Percentiles rank a stretch among this genome's conserved stretches.
Evolutionary conservation across 2,113 vertebrate species (phyloP).

Genomic region (Brachirus orientalis): DNA sequence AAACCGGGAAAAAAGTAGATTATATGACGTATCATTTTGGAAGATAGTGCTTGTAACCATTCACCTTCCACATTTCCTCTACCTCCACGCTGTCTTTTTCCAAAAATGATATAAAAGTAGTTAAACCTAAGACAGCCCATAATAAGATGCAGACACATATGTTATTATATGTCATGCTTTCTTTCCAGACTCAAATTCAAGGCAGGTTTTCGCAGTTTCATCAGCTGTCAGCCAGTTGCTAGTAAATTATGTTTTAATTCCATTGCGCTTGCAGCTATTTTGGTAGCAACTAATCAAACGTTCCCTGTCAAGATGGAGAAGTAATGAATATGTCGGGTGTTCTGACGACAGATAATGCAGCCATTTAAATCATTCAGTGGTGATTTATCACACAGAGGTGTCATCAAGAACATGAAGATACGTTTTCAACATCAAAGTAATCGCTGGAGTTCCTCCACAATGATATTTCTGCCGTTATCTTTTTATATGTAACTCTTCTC

Average conservation of each 20-base stretch:
- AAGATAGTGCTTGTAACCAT: neutral
- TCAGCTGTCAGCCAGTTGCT: slow-evolving; percentile 23
- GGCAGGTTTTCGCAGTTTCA: no score
- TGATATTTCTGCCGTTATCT: neutral
- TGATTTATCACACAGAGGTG: no score
- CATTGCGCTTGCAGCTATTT: slow-evolving; percentile 3
- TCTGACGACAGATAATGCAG: neutral
- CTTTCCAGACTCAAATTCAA: neutral
- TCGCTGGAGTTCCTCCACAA: neutral
- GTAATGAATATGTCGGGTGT: neutral
- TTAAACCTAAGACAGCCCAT: neutral
- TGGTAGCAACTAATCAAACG: slow-evolving; percentile 1
- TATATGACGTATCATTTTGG: neutral
- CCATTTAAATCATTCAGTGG: neutral
- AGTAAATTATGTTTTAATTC: slow-evolving; percentile 2
- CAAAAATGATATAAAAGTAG: neutral
- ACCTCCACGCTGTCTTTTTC: no score
- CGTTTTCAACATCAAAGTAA: no score
- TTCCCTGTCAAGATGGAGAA: neutral
- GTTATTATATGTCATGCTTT: neutral
- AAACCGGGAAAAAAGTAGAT: neutral
- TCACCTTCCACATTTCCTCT: neutral
- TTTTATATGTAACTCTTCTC: neutral
- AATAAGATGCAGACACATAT: neutral
- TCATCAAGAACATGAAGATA: neutral